Base-by-base conservation (phyloP, 1,140 invertebrate species). In the Solen grandis region DNA sequence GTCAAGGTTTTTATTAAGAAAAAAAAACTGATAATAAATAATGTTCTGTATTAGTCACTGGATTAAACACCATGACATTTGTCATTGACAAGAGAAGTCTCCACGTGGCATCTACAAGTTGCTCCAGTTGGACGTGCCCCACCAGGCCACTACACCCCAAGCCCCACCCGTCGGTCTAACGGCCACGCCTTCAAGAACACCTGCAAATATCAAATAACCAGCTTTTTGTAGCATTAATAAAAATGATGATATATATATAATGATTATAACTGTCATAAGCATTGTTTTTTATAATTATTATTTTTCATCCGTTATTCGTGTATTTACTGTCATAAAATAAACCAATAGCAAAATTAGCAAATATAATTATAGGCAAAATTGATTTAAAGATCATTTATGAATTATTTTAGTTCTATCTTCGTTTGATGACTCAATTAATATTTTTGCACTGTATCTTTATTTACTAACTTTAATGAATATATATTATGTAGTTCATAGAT, bases 121-220 rank as follows among this genome's bases (percentile, higher is more conserved):
- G 29, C 27, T 38, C 74, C 74, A 77, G 25, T 77, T 62, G 10
- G 65, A 36, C 0, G 60, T 77, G 3, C 74, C 74, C 74, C 74
- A 77, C 74, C 74, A 77, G 2, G 74, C 74, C 22, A 29, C 36
- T 1, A 66, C 50, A n/a, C 5, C n/a, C 74, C 74, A 77, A 0
- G 62, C 3, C 5, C 72, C 72, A 8, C 60, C 60, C 19, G 62
- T 25, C n/a, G n/a, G n/a, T 25, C n/a, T 46, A 0, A 77, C 62
- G 27, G 74, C 74, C 10, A 75, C 38, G 16, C 74, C 74, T n/a
- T 65, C 50, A 38, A 77, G 52, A 16, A 33, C 35, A 57, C 74
- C 74, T 75, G 72, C 13, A 38, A 19, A 41, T 8, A 36, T 4
- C 8, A 19, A 59, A 57, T 36, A 27, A 50, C 46, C n/a, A n/a